A percentile compares a stretch with the other conserved stretches of the same genome.
Conservation (phyloP, 1,140 invertebrate genomes). For the Pemphigus obesinymphae region DNA sequence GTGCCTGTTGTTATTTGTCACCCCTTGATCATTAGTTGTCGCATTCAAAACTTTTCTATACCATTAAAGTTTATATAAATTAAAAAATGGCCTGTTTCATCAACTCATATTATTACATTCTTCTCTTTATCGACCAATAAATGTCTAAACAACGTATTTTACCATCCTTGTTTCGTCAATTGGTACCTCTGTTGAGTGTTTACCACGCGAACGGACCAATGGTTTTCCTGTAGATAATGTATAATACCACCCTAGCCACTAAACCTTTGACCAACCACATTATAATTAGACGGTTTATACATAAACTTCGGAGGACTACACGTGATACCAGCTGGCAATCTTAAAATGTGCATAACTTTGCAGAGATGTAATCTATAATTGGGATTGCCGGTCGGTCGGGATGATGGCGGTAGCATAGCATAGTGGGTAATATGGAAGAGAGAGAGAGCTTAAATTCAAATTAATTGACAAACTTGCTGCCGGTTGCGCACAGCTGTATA, state of each 20-base stretch:
- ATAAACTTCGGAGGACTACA: background rate
- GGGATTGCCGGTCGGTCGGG: background rate
- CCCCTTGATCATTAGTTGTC: no score
- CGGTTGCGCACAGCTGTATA: background rate
- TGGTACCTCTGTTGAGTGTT: background rate
- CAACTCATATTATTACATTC: no score
- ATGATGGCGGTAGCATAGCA: background rate
- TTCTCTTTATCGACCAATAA: background rate
- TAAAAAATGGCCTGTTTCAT: no score
- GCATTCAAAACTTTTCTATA: no score
- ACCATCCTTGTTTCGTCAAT: background rate
- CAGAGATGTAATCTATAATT: background rate
- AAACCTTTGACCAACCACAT: background rate
- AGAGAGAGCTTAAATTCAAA: conserved; percentile 28
- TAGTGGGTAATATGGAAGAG: background rate
- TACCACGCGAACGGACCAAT: background rate
- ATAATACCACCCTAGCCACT: background rate
- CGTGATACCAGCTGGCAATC: conserved; percentile 15
- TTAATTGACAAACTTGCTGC: conserved; percentile 32
- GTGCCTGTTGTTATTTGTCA: no score
- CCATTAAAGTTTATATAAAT: no score
- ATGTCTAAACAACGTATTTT: background rate
- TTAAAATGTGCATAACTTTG: conserved; percentile 28
- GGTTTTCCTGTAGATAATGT: background rate
- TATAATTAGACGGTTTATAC: conserved; percentile 10